Conservation (phyloP, 2,888 invertebrate genomes). For the Sepiola atlantica region DNA sequence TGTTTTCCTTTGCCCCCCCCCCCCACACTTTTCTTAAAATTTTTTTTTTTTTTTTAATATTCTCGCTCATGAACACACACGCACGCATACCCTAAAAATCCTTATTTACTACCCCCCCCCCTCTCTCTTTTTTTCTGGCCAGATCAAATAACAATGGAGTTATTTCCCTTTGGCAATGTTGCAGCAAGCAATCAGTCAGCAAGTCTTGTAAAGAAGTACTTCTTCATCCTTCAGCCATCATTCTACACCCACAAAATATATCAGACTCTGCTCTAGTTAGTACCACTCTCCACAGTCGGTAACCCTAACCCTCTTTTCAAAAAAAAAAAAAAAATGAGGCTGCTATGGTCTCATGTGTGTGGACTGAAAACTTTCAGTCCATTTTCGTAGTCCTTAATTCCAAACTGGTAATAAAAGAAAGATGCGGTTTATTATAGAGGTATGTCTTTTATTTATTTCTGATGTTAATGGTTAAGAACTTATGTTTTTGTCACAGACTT, state of each 20-base stretch:
- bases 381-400: background rate
- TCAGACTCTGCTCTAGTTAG: background rate
- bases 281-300: background rate
- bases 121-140: background rate
- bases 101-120: background rate
- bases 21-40: background rate
- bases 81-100: background rate
- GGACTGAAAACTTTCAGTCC: background rate
- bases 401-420: background rate
- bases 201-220: background rate
- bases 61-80: background rate
- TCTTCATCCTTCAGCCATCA: background rate
- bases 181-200: background rate
- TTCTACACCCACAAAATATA: background rate
- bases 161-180: background rate
- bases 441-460: background rate
- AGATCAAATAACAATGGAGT: background rate
- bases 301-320: background rate
- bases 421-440: constrained; percentile 32
- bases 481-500: too few species aligned
- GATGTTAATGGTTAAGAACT: too few species aligned
- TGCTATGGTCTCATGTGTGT: background rate
- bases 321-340: background rate
- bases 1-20: background rate
- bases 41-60: background rate